Conservation (phyloP, 2,888 invertebrate genomes). For the Polyploca ridens region DNA sequence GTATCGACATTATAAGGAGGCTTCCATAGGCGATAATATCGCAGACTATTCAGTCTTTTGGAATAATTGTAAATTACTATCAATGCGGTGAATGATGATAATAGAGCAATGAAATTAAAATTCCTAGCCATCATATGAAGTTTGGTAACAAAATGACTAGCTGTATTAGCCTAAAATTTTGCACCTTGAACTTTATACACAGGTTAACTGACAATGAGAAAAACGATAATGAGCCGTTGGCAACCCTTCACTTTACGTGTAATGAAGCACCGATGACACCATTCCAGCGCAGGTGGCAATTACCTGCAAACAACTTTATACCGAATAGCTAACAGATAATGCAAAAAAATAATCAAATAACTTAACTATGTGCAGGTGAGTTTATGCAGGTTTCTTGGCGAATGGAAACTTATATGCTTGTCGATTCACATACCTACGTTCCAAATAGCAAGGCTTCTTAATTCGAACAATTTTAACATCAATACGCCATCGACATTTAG, state of each 20-base stretch:
- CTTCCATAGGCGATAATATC: neutral
- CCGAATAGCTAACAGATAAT: neutral
- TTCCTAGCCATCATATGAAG: neutral
- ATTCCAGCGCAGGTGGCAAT: conserved; percentile 38
- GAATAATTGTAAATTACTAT: no score
- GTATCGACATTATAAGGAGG: neutral
- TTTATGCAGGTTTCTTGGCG: neutral
- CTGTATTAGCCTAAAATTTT: conserved; percentile 32
- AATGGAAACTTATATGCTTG: conserved; percentile 3
- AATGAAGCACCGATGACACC: conserved; percentile 59
- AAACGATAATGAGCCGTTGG: conserved; percentile 63
- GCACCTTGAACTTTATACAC: conserved; percentile 66
- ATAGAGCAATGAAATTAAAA: neutral
- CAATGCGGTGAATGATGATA: neutral
- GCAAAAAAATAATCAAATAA: conserved; percentile 9
- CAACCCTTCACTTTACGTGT: conserved; percentile 68
- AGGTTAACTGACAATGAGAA: conserved; percentile 59
- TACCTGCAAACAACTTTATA: conserved; percentile 19
- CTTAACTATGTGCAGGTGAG: neutral
- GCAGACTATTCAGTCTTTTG: no score
- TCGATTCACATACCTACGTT: neutral
- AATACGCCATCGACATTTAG: conserved; percentile 1
- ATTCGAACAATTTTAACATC: conserved; percentile 6
- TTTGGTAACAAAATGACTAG: conserved; percentile 9
- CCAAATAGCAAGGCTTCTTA: neutral